These are phyloP conservation scores for Protula sp. DNA, from an alignment of 2,888 invertebrate genomes.

Conservation along the genomic window DNA sequence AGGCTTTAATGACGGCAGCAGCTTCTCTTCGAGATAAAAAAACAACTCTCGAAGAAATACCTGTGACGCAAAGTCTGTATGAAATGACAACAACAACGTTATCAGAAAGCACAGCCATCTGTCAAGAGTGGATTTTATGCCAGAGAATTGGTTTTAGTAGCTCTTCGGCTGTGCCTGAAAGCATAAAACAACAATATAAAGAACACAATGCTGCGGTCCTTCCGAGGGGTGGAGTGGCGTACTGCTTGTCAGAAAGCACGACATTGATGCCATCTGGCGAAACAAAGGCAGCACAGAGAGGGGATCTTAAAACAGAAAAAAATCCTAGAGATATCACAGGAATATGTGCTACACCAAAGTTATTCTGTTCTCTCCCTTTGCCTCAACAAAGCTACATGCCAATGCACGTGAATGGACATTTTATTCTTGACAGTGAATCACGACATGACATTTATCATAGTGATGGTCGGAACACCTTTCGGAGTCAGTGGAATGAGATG, in stretches of 20 bases:
- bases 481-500: no score
- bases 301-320: no score
- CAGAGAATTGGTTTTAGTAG: conserved; percentile 29
- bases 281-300: conserved; percentile 4
- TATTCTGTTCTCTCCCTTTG: conserved; percentile 41
- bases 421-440: conserved; percentile 25
- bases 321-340: no score
- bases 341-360: no score
- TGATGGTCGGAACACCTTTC: no score
- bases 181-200: conserved; percentile 18
- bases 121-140: conserved; percentile 28
- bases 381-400: conserved; percentile 30
- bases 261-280: neutral
- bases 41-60: conserved; percentile 8
- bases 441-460: no score
- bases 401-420: conserved; percentile 38
- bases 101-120: conserved; percentile 14
- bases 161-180: conserved; percentile 8
- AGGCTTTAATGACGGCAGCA: neutral
- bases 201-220: conserved; percentile 23
- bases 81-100: conserved; percentile 12
- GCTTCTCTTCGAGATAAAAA: conserved; percentile 4
- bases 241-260: conserved; percentile 5
- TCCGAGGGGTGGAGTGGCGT: conserved; percentile 20
- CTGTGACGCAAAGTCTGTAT: conserved; percentile 11